Evolutionary conservation across 1,140 invertebrate genomes (phyloP), one percentile per base, ranked within the genome.

Genomic region (Achatina immaculata): DNA sequence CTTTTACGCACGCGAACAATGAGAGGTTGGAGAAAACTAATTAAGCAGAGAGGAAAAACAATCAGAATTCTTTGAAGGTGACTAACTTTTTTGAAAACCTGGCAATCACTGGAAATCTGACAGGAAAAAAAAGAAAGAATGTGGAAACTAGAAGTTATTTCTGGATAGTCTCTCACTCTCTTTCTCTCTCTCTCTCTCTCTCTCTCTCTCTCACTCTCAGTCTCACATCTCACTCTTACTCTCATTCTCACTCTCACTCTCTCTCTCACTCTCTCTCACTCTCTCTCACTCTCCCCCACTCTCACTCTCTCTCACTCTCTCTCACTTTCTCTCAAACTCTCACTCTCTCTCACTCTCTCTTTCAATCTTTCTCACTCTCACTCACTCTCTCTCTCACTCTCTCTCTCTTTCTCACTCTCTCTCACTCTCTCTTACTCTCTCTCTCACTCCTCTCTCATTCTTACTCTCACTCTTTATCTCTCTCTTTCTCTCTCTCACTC

Each of bases 361-460:
- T 45, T 79, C 78, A 42, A 31, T 69, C 58, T 31, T 31, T 69
- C 78, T 69, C 58, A 14, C 40, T 45, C 36, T 69, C 28, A 45
- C 45, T 28, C 78, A 48, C 36, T 58, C 51, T 24, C 48, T 36
- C 28, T 55, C 28, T 7, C 65, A 38, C 40, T 48, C 42, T 51
- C n/a, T 36, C 24, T 51, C 40, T 45, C 19, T 28, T 31, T 48
- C 28, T 43, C 62, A 42, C 62, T 68, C 66, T 68, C 40, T 58
- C 24, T 69, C 43, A 31, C 43, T 45, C 3, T 69, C n/a, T 19
- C 31, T 45, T 36, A 68, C 65, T 66, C 28, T 66, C 62, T 68
- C 62, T 69, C 36, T 66, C 48, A 7, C 48, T 34, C 31, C 31
- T 34, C 31, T 16, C 48, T 55, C 31, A 7, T 16, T 40, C 74